A percentile compares a stretch with the other conserved stretches of the same genome.
Conservation (phyloP, 2,113 vertebrate species). For the Cottus gobio region DNA sequence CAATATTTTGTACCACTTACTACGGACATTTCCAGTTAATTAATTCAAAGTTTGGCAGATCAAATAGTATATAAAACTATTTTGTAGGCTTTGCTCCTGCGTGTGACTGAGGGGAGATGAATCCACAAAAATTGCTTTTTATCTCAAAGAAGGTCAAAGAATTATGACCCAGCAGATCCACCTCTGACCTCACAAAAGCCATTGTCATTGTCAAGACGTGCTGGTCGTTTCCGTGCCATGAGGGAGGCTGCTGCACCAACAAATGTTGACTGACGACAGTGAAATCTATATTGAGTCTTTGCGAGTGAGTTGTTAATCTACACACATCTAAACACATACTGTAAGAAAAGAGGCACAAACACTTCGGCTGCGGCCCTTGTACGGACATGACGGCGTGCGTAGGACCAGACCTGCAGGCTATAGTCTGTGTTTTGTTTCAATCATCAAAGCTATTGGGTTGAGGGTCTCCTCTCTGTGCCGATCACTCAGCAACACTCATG, state of each 20-base stretch:
- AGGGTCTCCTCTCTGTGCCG: conserved; percentile 71
- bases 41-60: not conserved
- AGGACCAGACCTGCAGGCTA: conserved; percentile 59
- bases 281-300: conserved; percentile 14
- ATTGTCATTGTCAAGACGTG: conserved; percentile 55
- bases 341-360: conserved; percentile 18
- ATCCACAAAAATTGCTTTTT: conserved; percentile 28
- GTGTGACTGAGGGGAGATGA: not conserved
- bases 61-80: not conserved
- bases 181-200: conserved; percentile 59
- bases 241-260: conserved; percentile 27
- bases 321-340: conserved; percentile 41
- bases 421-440: conserved; percentile 80
- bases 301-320: conserved; percentile 13
- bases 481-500: conserved; percentile 82
- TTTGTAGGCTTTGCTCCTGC: not conserved
- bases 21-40: not conserved
- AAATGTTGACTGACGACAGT: conserved; percentile 28
- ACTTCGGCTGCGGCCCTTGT: conserved; percentile 20
- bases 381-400: conserved; percentile 57
- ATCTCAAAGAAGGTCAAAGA: conserved; percentile 45
- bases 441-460: conserved; percentile 79
- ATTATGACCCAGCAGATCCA: conserved; percentile 36
- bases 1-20: not conserved
- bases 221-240: conserved; percentile 18